A percentile compares a stretch with the other conserved stretches of the same genome.
Evolutionary conservation across 2,888 invertebrate genomes (phyloP).

Genomic region (Erebia epiphron): DNA sequence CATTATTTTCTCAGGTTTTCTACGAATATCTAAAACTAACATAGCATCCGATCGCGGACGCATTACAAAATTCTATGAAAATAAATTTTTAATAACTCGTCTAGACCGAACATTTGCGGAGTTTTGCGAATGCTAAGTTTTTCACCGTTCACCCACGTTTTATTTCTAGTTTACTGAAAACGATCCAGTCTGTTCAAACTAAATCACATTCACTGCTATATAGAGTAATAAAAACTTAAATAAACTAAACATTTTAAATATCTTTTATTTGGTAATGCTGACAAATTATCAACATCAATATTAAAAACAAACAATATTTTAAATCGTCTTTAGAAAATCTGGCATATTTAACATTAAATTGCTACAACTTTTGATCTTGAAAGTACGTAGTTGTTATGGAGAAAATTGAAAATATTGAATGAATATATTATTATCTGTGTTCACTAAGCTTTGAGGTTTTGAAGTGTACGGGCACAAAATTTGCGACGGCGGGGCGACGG

Average conservation of each 20-base stretch:
- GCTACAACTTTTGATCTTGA: no score
- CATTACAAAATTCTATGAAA: conserved; percentile 64
- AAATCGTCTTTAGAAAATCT: no score
- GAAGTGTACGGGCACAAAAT: no score
- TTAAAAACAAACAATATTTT: no score
- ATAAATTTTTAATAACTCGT: conserved; percentile 77
- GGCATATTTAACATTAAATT: no score
- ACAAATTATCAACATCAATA: no score
- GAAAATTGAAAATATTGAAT: no score
- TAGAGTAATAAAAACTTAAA: conserved; percentile 74
- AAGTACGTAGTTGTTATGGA: no score
- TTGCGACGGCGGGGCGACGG: no score
- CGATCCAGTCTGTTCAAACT: conserved; percentile 70
- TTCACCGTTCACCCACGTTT: conserved; percentile 67
- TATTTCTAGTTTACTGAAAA: conserved; percentile 60
- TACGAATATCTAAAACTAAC: conserved; percentile 32
- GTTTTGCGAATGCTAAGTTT: conserved; percentile 70
- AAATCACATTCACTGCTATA: conserved; percentile 70
- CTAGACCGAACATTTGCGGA: conserved; percentile 71
- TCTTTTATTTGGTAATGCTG: not conserved
- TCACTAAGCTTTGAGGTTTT: no score
- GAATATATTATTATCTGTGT: no score
- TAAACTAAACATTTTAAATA: conserved; percentile 46
- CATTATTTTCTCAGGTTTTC: conserved; percentile 20
- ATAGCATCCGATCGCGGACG: conserved; percentile 50